Evolutionary conservation across 1,140 invertebrate species (phyloP).

Genomic region (Cydia amplana): DNA sequence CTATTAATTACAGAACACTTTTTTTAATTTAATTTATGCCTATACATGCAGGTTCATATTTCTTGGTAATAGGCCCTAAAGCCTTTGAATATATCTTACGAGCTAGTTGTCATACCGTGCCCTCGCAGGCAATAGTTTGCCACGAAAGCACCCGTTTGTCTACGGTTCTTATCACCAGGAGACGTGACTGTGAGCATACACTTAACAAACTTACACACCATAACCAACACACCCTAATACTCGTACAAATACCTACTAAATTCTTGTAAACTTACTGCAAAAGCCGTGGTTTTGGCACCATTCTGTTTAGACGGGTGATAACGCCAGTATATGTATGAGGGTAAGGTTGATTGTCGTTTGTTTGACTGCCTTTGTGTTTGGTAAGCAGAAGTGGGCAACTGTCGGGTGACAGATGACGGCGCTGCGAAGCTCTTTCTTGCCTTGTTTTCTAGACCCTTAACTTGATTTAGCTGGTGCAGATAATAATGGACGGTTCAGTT

Average conservation of each 20-base stretch:
- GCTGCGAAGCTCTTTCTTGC: conserved; percentile 21
- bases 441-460: conserved; percentile 26
- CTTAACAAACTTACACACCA: not conserved
- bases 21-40: too few species aligned
- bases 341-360: not conserved
- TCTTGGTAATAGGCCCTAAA: not conserved
- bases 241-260: not conserved
- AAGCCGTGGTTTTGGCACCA: not conserved
- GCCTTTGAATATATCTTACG: not conserved
- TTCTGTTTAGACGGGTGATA: not conserved
- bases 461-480: conserved; percentile 18
- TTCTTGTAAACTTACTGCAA: not conserved
- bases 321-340: not conserved
- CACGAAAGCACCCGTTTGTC: conserved; percentile 8
- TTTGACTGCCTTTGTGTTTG: not conserved
- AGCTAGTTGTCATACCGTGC: not conserved
- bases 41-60: too few species aligned
- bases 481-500: not conserved
- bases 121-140: conserved; percentile 14
- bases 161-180: not conserved
- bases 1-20: too few species aligned
- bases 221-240: not conserved
- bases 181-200: conserved; percentile 12
- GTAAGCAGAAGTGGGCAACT: conserved; percentile 16
- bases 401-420: conserved; percentile 23